Percentiles rank a stretch among this genome's conserved stretches.
Evolutionary conservation across 92 coral and sea anemone genomes (phyloP).

Genomic region (Palythoa caribaeorum): DNA sequence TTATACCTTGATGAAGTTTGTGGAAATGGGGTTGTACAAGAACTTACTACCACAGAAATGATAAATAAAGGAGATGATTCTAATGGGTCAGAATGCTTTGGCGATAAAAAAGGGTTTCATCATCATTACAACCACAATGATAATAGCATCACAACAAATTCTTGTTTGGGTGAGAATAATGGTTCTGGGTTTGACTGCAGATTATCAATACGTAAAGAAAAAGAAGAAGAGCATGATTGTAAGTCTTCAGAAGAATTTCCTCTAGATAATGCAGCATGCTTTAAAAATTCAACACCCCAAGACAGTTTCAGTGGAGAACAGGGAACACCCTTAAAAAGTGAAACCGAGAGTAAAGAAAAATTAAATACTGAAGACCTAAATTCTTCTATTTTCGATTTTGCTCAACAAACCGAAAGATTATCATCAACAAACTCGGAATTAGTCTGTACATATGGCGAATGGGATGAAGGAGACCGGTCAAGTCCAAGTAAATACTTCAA

Average conservation of each 20-base stretch:
- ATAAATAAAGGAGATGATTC: background rate
- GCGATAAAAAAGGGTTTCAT: background rate
- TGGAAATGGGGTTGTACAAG: background rate
- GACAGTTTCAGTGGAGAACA: background rate
- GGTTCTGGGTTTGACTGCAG: background rate
- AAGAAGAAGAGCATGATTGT: background rate
- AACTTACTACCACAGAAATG: background rate
- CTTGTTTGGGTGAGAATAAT: background rate
- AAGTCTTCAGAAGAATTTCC: background rate
- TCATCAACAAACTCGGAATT: background rate
- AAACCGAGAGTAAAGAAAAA: background rate
- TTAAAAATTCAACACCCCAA: background rate
- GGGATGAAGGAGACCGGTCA: background rate
- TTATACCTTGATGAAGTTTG: background rate
- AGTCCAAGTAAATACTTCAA: background rate
- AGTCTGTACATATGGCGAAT: background rate
- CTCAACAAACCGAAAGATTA: background rate
- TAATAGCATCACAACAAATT: background rate
- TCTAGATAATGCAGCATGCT: background rate
- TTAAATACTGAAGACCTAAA: background rate
- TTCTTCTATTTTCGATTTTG: background rate
- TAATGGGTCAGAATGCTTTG: conserved; percentile 9
- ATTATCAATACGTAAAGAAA: background rate
- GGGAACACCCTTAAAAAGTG: background rate
- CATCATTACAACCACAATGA: background rate